Percentiles rank a stretch among this genome's conserved stretches.
Conservation (phyloP, 1,140 invertebrate species). For the Psilanteris sp. region DNA sequence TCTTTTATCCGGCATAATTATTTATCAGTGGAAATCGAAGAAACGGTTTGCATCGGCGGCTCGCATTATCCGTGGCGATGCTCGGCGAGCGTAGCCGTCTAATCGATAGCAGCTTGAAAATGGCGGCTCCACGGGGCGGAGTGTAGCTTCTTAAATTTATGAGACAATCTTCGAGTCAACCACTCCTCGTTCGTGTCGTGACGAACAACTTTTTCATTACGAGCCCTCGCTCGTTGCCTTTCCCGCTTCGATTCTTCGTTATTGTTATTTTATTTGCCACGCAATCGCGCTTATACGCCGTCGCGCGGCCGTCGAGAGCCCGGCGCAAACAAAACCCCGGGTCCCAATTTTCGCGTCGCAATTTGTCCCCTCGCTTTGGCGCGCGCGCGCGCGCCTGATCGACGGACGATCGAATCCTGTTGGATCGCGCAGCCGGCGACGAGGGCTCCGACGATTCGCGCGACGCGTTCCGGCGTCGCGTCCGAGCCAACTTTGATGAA, state of each 20-base stretch:
- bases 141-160: slow-evolving; percentile 63
- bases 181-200: slow-evolving; percentile 48
- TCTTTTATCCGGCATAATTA: slow-evolving; percentile 8
- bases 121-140: slow-evolving; percentile 58
- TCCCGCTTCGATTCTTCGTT: background rate
- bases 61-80: slow-evolving; percentile 27
- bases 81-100: slow-evolving; percentile 46
- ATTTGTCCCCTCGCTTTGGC: slow-evolving; percentile 1
- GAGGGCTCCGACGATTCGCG: slow-evolving; percentile 7
- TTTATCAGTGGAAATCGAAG: slow-evolving; percentile 39
- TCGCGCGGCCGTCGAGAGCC: too few species aligned
- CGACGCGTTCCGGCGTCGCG: slow-evolving; percentile 1
- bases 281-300: background rate
- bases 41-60: slow-evolving; percentile 29
- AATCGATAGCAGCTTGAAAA: slow-evolving; percentile 63
- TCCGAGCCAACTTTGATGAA: slow-evolving; percentile 30
- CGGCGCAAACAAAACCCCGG: too few species aligned
- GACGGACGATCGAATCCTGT: slow-evolving; percentile 23
- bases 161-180: slow-evolving; percentile 63
- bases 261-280: background rate
- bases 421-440: slow-evolving; percentile 1
- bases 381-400: slow-evolving; percentile 7
- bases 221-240: background rate
- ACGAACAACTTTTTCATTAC: slow-evolving; percentile 57
- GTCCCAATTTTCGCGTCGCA: too few species aligned